Evolutionary conservation across 2,113 vertebrate species (phyloP).

Genomic region (Neomonachus schauinslandi): DNA sequence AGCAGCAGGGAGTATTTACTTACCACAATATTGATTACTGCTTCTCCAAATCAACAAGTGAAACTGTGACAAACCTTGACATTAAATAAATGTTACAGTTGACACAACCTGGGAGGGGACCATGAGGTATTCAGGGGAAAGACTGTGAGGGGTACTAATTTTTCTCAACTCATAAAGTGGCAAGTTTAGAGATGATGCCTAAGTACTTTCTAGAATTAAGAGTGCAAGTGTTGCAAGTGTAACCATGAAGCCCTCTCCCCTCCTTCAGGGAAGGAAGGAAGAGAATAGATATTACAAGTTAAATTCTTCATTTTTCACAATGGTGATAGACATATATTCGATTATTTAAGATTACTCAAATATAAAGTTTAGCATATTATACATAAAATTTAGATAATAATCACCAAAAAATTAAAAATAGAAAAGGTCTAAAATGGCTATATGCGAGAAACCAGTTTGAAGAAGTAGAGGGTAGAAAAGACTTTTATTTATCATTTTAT

Average conservation of each 20-base stretch:
- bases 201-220: constrained; percentile 31
- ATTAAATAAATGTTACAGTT: neutral
- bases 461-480: neutral
- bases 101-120: neutral
- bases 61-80: constrained; percentile 10
- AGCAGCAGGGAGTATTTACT: neutral
- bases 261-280: neutral
- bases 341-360: constrained; percentile 18
- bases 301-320: constrained; percentile 42
- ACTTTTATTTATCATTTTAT: constrained; percentile 9
- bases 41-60: neutral
- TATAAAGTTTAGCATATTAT: neutral
- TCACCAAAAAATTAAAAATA: neutral
- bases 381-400: neutral
- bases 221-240: constrained; percentile 1
- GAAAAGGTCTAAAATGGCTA: constrained; percentile 17
- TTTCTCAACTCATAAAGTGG: neutral
- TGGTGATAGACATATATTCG: neutral
- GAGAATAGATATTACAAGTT: neutral
- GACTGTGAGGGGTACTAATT: neutral
- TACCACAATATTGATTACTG: neutral
- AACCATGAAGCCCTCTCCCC: neutral
- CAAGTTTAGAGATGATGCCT: neutral
- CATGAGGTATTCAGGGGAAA: neutral
- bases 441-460: constrained; percentile 37